Percentiles rank a stretch among this genome's conserved stretches.
Conservation (phyloP, 2,113 vertebrate species). For the Asarcornis scutulata region DNA sequence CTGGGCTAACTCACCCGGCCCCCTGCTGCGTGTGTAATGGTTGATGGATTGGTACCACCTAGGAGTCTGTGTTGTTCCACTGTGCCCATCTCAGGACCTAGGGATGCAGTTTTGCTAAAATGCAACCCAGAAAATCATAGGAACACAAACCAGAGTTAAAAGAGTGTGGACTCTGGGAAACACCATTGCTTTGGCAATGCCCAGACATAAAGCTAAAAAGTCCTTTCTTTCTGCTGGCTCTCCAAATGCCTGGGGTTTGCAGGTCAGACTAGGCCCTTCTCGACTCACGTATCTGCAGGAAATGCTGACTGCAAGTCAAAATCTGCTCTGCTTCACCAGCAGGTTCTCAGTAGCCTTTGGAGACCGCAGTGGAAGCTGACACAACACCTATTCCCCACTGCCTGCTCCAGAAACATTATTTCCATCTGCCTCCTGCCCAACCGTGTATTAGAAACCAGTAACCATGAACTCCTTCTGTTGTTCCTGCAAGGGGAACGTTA, state of each 20-base stretch:
- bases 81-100: background rate
- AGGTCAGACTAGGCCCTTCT: background rate
- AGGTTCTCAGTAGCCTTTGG: background rate
- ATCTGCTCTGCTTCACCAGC: background rate
- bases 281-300: background rate
- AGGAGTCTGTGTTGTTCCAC: background rate
- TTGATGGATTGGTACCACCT: background rate
- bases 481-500: background rate
- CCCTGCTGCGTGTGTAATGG: background rate
- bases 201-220: background rate
- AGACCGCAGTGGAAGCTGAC: background rate
- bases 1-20: background rate
- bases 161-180: background rate
- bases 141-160: background rate
- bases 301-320: background rate
- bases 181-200: rapidly evolving
- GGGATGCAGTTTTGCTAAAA: background rate
- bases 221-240: background rate
- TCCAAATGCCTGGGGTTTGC: background rate
- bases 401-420: background rate
- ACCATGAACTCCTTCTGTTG: rapidly evolving
- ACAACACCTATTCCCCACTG: background rate
- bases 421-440: background rate
- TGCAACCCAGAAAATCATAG: background rate
- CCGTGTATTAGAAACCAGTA: background rate